Evolutionary conservation across 1,140 invertebrate genomes (phyloP), one percentile per base, ranked within the genome.

Genomic region (Scaptodrosophila lebanonensis): DNA sequence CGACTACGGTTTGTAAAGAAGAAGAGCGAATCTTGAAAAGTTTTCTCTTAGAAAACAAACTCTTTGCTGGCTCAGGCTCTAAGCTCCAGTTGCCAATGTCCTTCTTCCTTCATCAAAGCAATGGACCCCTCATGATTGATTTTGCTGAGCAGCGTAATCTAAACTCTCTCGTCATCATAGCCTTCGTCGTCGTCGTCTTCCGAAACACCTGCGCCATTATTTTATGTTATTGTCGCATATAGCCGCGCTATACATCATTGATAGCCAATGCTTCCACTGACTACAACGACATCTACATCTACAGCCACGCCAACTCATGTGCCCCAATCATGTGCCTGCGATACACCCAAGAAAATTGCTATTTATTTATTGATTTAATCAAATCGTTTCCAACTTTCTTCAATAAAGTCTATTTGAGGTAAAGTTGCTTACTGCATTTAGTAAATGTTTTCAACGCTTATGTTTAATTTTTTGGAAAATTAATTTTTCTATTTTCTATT

Each of bases 161-260:
- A 50, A 75, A 63, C 62, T 68, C 48, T 64, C 63, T 59, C 54
- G 45, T 56, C 48, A 47, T 38, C 30, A 27, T 48, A 38, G 62
- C 40, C 36, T 36, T 57, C 36, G 43, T 36, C 30, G 39, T 38
- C 39, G 40, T 38, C 48, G 43, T 61, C 64, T 62, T 39, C 15
- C 36, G 58, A 47, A 83, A 63, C 79, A 84, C 79, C 73, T 84
- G 79, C 48, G 69, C 57, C 63, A 75, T 84, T 84, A 82, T 84
- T 84, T 67, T 70, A 75, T 75, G 51, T 79, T 84, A 66, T 84
- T 76, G 66, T 66, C 76, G 69, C 69, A 83, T 60, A 83, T 73
- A 59, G 68, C 43, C 48, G 69, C 36, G 59, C 66, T 54, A 76
- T 76, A 77, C 61, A 58, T 77, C 66, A 79, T 79, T 72, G 77